Evolutionary conservation across 1,140 invertebrate species (phyloP).

Genomic region (Thrips palmi): DNA sequence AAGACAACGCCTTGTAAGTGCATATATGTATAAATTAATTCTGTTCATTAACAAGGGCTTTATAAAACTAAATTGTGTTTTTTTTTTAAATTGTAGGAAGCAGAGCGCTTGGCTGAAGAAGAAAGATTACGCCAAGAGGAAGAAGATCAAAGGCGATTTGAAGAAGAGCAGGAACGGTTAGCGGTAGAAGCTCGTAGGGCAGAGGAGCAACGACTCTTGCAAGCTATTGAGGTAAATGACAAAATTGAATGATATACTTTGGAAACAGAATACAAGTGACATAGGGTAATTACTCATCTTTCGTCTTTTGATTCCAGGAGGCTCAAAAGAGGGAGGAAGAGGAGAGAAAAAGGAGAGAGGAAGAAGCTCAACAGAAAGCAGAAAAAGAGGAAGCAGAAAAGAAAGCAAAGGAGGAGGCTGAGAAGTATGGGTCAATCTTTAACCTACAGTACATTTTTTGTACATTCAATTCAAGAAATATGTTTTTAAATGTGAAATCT

Average conservation of each 20-base stretch:
- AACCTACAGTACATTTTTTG: too few species aligned
- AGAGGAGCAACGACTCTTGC: conserved; percentile 51
- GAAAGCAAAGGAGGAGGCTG: conserved; percentile 57
- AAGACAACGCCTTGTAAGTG: conserved; percentile 39
- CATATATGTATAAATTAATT: conserved; percentile 5
- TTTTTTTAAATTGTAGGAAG: conserved; percentile 29
- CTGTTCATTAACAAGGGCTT: too few species aligned
- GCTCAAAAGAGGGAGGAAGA: conserved; percentile 44
- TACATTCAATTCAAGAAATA: neutral
- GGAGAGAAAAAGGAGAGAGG: conserved; percentile 37
- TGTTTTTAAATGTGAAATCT: neutral
- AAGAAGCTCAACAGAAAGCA: conserved; percentile 44
- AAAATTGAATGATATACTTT: conserved; percentile 4
- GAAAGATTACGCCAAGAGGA: conserved; percentile 60
- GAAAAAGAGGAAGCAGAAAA: conserved; percentile 60
- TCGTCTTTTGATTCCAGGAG: conserved; percentile 26
- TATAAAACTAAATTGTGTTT: neutral
- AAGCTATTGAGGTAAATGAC: conserved; percentile 39
- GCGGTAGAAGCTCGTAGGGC: conserved; percentile 46
- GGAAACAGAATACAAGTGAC: conserved; percentile 3
- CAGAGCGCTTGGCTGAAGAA: conserved; percentile 50
- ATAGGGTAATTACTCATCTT: conserved; percentile 5
- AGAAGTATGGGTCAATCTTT: conserved; percentile 35
- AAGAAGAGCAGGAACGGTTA: conserved; percentile 52
- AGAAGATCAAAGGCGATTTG: conserved; percentile 54